Percentiles rank a stretch among this genome's conserved stretches.
Conservation (phyloP, 1,140 invertebrate species). For the Pristionchus pacificus region DNA sequence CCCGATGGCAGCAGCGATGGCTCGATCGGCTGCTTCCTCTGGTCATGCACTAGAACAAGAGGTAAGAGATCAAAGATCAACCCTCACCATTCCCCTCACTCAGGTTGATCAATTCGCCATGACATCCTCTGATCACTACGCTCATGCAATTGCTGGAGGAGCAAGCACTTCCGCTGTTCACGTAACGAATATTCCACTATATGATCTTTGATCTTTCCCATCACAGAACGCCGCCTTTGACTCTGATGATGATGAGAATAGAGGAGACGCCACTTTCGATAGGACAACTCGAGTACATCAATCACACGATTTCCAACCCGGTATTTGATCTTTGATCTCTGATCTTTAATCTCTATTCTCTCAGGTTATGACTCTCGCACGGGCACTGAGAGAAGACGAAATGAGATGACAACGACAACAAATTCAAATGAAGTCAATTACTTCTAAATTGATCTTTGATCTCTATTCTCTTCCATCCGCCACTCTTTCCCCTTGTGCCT, state of each 20-base stretch:
- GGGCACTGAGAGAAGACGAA: conserved; percentile 30
- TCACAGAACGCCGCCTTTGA: conserved; percentile 13
- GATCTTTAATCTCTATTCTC: background rate
- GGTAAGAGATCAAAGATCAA: background rate
- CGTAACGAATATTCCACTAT: conserved; percentile 8
- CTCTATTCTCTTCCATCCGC: conserved; percentile 1
- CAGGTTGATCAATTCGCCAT: conserved; percentile 39
- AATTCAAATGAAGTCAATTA: conserved; percentile 37
- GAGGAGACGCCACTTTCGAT: conserved; percentile 5
- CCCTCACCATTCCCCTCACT: no score
- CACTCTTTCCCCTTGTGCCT: background rate
- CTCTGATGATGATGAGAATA: background rate
- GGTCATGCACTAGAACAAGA: conserved; percentile 15
- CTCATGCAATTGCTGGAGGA: conserved; percentile 26
- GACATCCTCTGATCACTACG: conserved; percentile 36
- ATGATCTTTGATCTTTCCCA: background rate
- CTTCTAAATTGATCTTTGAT: conserved; percentile 22
- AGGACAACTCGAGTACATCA: conserved; percentile 13
- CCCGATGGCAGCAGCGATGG: background rate
- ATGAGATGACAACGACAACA: conserved; percentile 36
- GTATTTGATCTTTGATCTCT: background rate
- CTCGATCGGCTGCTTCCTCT: background rate
- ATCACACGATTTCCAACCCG: conserved; percentile 36
- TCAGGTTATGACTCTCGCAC: conserved; percentile 18
- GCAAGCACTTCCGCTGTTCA: conserved; percentile 9